A percentile compares a stretch with the other conserved stretches of the same genome.
Evolutionary conservation across 2,797 vertebrate species (phyloP).

Genomic region (Florisuga fusca): DNA sequence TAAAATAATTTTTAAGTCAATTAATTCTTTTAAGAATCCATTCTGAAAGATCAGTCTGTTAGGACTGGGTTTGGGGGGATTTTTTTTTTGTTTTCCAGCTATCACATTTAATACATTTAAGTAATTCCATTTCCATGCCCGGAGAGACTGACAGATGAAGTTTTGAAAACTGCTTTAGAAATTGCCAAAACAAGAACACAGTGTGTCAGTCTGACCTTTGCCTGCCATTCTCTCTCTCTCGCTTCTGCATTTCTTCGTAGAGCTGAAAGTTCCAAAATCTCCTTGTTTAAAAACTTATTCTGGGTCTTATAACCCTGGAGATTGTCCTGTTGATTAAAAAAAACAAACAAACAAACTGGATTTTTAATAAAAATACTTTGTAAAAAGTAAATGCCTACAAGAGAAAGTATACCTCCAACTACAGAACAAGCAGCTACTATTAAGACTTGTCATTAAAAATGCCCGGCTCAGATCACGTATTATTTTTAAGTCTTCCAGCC

Average conservation of each 20-base stretch:
- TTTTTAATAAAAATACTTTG: not conserved
- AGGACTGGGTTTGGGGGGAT: accelerated
- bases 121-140: not conserved
- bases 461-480: not conserved
- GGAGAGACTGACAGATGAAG: not conserved
- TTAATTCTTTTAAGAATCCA: not conserved
- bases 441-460: not conserved
- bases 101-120: not conserved
- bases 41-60: not conserved
- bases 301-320: constrained; percentile 97
- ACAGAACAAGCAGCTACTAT: not conserved
- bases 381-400: not conserved
- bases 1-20: not conserved
- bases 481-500: not conserved
- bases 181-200: not conserved
- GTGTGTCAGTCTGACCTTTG: constrained; percentile 84
- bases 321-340: constrained; percentile 87
- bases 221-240: constrained; percentile 89
- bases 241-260: constrained; percentile 91
- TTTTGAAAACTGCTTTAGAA: not conserved
- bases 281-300: constrained; percentile 98
- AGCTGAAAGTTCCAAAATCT: constrained; percentile 94
- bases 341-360: not conserved
- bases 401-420: not conserved
- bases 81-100: not conserved